A percentile compares a stretch with the other conserved stretches of the same genome.
phyloP scores from a whole-genome alignment of 1,140 invertebrate genomes.

The Maconellicoccus hirsutus region DNA sequence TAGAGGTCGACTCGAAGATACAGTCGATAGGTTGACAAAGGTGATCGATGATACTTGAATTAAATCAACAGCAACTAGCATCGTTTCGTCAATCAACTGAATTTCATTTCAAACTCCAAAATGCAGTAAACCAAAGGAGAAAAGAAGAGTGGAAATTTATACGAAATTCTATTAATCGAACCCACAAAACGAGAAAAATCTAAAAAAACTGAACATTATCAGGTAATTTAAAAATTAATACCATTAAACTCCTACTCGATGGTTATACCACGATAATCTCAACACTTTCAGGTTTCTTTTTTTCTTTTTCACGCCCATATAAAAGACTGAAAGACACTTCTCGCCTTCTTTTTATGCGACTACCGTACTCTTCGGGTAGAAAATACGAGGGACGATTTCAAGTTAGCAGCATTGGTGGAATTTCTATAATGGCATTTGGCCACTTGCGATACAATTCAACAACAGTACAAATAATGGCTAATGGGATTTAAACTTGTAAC shows the following conservation, averaged over 20 bases:
- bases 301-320: background rate
- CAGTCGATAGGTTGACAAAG: no score
- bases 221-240: background rate
- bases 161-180: background rate
- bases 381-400: background rate
- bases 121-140: no score
- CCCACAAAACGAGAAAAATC: background rate
- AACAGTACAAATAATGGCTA: background rate
- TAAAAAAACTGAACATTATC: no score
- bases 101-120: no score
- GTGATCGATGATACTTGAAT: no score
- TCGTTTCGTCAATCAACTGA: no score
- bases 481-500: conserved; percentile 4
- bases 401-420: background rate
- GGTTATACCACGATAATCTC: background rate
- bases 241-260: background rate
- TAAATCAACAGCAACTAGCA: no score
- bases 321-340: background rate
- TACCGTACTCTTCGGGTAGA: background rate
- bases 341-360: background rate
- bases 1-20: no score
- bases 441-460: conserved; percentile 3
- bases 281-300: background rate
- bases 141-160: no score
- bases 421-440: background rate